These are phyloP conservation scores for Vulpes ferrilata DNA, from an alignment of 2,113 vertebrate genomes.

Conservation along the genomic window DNA sequence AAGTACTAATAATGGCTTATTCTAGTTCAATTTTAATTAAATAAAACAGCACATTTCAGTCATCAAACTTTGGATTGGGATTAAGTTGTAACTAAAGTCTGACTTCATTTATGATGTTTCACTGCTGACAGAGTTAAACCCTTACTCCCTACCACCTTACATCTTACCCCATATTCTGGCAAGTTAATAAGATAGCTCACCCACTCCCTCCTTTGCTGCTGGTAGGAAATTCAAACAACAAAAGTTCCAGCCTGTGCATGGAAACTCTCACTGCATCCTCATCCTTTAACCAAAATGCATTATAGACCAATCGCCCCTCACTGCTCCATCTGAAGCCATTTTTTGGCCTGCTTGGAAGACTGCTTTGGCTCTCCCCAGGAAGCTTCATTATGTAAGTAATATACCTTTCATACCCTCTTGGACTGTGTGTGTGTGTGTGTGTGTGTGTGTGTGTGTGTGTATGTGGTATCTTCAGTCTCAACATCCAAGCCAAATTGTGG, in stretches of 20 bases:
- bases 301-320: background rate
- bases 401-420: background rate
- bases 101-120: background rate
- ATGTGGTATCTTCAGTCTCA: background rate
- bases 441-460: background rate
- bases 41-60: background rate
- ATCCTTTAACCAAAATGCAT: background rate
- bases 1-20: background rate
- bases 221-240: background rate
- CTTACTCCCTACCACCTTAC: background rate
- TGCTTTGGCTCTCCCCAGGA: background rate
- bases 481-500: background rate
- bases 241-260: background rate
- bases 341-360: background rate
- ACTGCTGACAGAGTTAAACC: background rate
- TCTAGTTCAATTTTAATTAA: conserved; percentile 21
- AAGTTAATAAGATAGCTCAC: background rate
- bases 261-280: background rate
- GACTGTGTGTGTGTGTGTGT: background rate
- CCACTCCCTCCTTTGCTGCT: background rate
- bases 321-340: background rate
- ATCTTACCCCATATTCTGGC: background rate
- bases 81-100: background rate
- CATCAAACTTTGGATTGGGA: background rate
- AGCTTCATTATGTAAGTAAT: background rate